Percentiles rank a stretch among this genome's conserved stretches.
phyloP scores from a whole-genome alignment of 2,888 invertebrate genomes.

The Beris chalybata region DNA sequence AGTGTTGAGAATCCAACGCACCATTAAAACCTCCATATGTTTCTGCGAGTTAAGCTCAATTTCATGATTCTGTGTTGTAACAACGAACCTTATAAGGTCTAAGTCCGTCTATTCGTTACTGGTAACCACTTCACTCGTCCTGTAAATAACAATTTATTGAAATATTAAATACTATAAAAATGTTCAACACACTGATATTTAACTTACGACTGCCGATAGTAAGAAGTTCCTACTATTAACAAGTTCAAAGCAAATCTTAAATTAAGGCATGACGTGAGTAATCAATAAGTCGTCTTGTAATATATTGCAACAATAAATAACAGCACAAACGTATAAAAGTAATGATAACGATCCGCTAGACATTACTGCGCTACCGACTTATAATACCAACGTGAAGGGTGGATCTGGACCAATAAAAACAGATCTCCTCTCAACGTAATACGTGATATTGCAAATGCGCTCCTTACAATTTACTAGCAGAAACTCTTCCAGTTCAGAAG shows the following conservation, averaged over 20 bases:
- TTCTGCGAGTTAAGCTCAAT: no score
- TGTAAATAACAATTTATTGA: no score
- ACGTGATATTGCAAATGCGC: constrained; percentile 7
- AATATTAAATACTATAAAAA: no score
- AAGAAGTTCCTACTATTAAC: background rate
- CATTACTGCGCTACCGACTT: constrained; percentile 33
- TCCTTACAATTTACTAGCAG: constrained; percentile 17
- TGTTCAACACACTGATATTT: no score
- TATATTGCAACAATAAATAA: constrained; percentile 40
- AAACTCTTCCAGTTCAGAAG: constrained; percentile 26
- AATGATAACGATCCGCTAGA: constrained; percentile 38
- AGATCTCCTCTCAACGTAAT: constrained; percentile 15
- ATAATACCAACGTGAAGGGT: constrained; percentile 8
- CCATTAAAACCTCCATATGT: no score
- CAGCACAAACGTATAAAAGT: constrained; percentile 36
- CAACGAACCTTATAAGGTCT: no score
- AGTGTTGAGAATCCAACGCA: no score
- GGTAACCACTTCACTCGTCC: no score
- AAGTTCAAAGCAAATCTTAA: background rate
- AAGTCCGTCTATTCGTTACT: no score
- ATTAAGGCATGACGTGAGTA: constrained; percentile 36
- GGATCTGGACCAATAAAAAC: constrained; percentile 31
- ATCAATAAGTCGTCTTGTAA: constrained; percentile 39
- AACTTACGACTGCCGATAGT: no score
- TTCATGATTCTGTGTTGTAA: no score